A percentile compares a stretch with the other conserved stretches of the same genome.
Conservation (phyloP, 2,888 invertebrate species). For the Eupeodes luniger region DNA sequence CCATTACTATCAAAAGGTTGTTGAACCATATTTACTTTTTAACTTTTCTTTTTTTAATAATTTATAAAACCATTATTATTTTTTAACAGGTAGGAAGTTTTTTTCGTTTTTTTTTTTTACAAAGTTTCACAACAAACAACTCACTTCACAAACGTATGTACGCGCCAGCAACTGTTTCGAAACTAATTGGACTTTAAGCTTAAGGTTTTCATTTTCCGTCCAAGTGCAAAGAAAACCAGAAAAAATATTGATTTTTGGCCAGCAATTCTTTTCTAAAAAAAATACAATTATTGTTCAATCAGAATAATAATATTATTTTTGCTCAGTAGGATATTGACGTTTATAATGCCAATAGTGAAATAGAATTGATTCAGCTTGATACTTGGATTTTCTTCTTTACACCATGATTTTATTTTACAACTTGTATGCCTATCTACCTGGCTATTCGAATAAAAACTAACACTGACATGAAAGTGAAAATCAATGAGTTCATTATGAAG, state of each 20-base stretch:
- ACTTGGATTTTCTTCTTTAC: conserved; percentile 13
- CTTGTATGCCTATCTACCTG: neutral
- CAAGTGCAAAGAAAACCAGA: conserved; percentile 29
- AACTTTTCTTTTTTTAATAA: conserved; percentile 13
- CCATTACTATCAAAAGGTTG: conserved; percentile 70
- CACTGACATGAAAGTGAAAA: conserved; percentile 50
- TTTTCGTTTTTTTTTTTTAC: neutral
- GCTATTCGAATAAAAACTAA: conserved; percentile 5
- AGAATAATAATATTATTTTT: conserved; percentile 5
- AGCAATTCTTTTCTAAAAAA: conserved; percentile 8
- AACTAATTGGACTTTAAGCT: conserved; percentile 58
- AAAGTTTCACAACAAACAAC: conserved; percentile 19
- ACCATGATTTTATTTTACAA: conserved; percentile 16
- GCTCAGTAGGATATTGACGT: conserved; percentile 4
- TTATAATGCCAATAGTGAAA: neutral
- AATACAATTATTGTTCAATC: conserved; percentile 5
- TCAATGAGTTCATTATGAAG: conserved; percentile 58
- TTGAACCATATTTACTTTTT: conserved; percentile 61
- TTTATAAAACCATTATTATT: conserved; percentile 5
- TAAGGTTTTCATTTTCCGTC: conserved; percentile 37
- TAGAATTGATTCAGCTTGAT: neutral
- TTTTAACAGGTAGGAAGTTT: neutral
- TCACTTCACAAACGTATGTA: conserved; percentile 47
- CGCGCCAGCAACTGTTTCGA: conserved; percentile 36
- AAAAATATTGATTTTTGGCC: conserved; percentile 55